Evolutionary conservation across 1,140 invertebrate species (phyloP).

Genomic region (Drosophila bipectinata): DNA sequence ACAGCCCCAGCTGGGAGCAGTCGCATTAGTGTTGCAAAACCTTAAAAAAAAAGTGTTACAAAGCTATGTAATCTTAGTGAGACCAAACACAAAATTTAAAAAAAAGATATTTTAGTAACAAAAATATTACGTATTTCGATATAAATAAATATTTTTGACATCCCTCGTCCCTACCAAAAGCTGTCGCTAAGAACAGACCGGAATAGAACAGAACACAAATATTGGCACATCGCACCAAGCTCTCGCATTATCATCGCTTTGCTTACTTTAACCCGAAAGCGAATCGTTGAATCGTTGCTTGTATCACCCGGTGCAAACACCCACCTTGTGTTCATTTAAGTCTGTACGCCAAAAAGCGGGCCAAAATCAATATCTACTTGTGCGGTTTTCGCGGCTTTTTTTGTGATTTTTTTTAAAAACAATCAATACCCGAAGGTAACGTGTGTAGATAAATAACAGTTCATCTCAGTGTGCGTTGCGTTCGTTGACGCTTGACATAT

Average conservation of each 20-base stretch:
- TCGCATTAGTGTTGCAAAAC: no score
- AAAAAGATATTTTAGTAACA: no score
- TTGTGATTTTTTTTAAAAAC: slow-evolving; percentile 79
- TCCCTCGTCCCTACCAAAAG: no score
- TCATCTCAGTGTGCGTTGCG: slow-evolving; percentile 76
- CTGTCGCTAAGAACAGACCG: no score
- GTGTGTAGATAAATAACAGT: slow-evolving; percentile 71
- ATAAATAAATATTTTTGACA: no score
- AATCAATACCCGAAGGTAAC: slow-evolving; percentile 81
- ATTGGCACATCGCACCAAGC: background rate
- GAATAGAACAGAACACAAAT: no score
- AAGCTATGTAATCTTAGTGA: no score
- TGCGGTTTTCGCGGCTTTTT: slow-evolving; percentile 77
- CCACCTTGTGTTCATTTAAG: slow-evolving; percentile 2
- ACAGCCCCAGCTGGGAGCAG: no score
- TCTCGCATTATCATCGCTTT: slow-evolving; percentile 9
- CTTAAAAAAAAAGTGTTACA: no score
- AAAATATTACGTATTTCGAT: no score
- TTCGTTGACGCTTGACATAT: slow-evolving; percentile 81
- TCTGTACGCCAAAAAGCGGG: slow-evolving; percentile 48
- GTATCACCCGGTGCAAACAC: slow-evolving; percentile 47
- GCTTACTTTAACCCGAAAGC: slow-evolving; percentile 20
- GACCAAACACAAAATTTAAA: no score
- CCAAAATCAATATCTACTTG: slow-evolving; percentile 79
- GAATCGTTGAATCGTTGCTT: slow-evolving; percentile 7